Conservation (phyloP, 2,113 vertebrate species). For the Bos taurus region DNA sequence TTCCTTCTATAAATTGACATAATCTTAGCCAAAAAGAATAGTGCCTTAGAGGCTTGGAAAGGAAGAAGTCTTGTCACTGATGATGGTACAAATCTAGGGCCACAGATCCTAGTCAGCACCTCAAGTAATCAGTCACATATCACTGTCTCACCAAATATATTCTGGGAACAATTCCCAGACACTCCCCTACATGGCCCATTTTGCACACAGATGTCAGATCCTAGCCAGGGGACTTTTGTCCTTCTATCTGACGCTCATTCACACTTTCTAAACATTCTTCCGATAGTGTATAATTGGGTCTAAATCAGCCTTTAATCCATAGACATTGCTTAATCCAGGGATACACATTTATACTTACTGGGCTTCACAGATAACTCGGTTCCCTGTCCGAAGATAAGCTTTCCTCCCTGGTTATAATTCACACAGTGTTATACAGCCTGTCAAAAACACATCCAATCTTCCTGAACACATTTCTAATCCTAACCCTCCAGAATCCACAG, state of each 20-base stretch:
- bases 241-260: neutral
- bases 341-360: slow-evolving; percentile 73
- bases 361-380: slow-evolving; percentile 71
- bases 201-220: neutral
- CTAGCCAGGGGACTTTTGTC: neutral
- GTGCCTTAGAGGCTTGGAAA: slow-evolving; percentile 29
- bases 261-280: slow-evolving; percentile 49
- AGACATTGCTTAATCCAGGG: slow-evolving; percentile 65
- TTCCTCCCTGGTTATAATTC: slow-evolving; percentile 69
- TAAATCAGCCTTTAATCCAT: slow-evolving; percentile 62
- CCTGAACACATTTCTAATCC: slow-evolving; percentile 68
- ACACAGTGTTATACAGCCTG: slow-evolving; percentile 67
- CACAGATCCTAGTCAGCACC: neutral
- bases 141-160: neutral
- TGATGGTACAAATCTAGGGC: slow-evolving; percentile 16
- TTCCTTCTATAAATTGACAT: neutral
- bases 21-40: slow-evolving; percentile 29
- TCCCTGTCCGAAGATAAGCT: slow-evolving; percentile 71
- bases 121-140: neutral
- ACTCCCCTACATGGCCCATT: neutral
- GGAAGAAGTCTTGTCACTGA: neutral
- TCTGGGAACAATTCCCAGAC: slow-evolving; percentile 19
- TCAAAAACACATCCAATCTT: slow-evolving; percentile 71
- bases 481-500: slow-evolving; percentile 18
- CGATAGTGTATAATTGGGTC: slow-evolving; percentile 51